phyloP scores from a whole-genome alignment of 2,888 invertebrate species.

The Temnothorax unifasciatus region DNA sequence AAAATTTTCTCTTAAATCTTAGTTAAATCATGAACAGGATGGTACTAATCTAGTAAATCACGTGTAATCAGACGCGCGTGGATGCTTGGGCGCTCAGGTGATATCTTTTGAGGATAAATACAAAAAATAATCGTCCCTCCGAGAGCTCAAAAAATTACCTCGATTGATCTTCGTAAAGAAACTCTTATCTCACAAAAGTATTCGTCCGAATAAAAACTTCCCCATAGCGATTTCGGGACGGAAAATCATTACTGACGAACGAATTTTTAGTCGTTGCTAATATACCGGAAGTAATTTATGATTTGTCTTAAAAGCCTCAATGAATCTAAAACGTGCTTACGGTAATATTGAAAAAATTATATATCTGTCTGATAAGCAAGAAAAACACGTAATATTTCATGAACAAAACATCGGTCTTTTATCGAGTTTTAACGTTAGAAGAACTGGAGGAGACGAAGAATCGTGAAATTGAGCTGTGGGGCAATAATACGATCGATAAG shows the following conservation, averaged over 20 bases:
- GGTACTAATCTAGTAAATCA: neutral
- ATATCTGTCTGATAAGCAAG: neutral
- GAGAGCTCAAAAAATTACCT: neutral
- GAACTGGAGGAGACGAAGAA: neutral
- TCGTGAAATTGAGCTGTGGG: neutral
- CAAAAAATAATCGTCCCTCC: neutral
- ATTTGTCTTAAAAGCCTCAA: neutral
- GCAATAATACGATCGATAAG: neutral
- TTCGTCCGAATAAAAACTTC: neutral
- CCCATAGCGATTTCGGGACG: neutral
- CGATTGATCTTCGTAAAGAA: neutral
- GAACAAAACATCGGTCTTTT: neutral
- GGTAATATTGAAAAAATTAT: neutral
- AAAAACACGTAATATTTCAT: neutral
- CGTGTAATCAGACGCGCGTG: neutral
- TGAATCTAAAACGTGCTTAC: neutral
- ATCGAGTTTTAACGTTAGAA: neutral
- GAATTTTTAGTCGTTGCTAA: slow-evolving; percentile 12
- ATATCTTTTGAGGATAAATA: neutral
- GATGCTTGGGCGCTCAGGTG: neutral
- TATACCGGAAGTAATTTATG: neutral
- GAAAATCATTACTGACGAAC: neutral
- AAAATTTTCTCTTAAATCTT: neutral
- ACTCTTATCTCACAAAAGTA: slow-evolving; percentile 22
- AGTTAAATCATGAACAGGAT: neutral